Evolutionary conservation across 2,113 vertebrate genomes (phyloP).

Genomic region (Cyanoderma ruficeps): DNA sequence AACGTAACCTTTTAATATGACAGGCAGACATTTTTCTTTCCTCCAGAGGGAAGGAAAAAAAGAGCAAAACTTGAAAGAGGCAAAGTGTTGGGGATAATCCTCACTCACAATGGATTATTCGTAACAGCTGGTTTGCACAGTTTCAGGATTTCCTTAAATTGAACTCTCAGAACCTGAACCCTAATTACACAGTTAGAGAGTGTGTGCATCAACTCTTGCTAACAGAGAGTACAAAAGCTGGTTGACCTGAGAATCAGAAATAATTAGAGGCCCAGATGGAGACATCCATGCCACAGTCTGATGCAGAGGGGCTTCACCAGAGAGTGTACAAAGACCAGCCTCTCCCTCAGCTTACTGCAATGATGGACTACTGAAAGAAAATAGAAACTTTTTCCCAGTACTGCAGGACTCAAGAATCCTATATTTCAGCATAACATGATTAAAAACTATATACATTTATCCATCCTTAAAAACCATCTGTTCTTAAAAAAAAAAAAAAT

Average conservation of each 20-base stretch:
- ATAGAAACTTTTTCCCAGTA: background rate
- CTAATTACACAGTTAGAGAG: background rate
- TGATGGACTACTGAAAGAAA: background rate
- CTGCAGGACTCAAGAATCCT: background rate
- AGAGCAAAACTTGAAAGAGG: conserved; percentile 11
- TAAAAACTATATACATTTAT: background rate
- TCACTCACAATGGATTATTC: conserved; percentile 27
- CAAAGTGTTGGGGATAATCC: conserved; percentile 29
- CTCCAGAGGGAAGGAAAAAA: background rate
- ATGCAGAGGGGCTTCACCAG: background rate
- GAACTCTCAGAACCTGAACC: conserved; percentile 25
- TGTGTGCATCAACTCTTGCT: background rate
- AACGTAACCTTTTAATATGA: background rate
- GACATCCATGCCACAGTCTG: background rate
- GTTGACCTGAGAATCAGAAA: background rate
- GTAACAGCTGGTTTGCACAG: conserved; percentile 20
- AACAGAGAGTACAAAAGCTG: background rate
- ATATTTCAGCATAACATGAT: background rate
- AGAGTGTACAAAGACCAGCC: background rate
- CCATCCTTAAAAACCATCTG: background rate
- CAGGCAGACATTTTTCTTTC: background rate
- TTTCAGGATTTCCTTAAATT: conserved; percentile 54
- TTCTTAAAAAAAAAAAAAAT: background rate
- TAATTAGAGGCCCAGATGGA: background rate
- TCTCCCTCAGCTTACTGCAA: background rate